phyloP scores from a whole-genome alignment of 2,797 vertebrate species.

The Sciurus carolinensis region DNA sequence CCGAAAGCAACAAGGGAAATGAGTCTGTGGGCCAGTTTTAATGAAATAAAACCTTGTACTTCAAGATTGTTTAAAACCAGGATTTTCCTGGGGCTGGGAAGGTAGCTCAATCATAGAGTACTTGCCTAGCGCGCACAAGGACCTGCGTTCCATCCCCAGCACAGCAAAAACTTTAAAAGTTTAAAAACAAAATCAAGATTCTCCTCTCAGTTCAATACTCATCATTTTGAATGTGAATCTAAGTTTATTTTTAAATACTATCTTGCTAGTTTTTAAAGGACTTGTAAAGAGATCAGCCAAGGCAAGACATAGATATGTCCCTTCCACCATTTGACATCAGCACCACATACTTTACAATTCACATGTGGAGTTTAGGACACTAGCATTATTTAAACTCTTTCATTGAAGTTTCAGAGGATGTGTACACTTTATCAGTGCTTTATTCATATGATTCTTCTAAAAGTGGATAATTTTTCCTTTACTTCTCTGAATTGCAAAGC shows the following conservation, averaged over 20 bases:
- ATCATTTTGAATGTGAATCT: slow-evolving; percentile 8
- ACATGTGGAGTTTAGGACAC: not conserved
- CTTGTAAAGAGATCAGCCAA: slow-evolving; percentile 46
- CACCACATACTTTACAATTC: not conserved
- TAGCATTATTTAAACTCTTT: not conserved
- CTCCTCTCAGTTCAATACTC: not conserved
- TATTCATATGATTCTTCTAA: not conserved
- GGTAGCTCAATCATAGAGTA: not conserved
- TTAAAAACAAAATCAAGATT: not conserved
- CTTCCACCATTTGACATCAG: not conserved
- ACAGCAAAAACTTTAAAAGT: not conserved
- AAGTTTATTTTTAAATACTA: slow-evolving; percentile 53
- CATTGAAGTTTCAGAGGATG: not conserved
- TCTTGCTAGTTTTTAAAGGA: slow-evolving; percentile 40
- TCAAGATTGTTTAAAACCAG: not conserved
- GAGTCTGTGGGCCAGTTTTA: not conserved
- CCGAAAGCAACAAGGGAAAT: slow-evolving; percentile 3
- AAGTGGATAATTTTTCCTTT: not conserved
- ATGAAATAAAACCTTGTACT: slow-evolving; percentile 38
- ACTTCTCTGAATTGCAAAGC: slow-evolving; percentile 5
- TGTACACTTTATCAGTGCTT: not conserved
- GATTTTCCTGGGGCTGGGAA: not conserved
- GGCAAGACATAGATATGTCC: not conserved
- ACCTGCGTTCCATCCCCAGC: not conserved
- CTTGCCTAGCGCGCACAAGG: not conserved